phyloP scores from a whole-genome alignment of 2,113 vertebrate species.

The Rhinopithecus roxellana region DNA sequence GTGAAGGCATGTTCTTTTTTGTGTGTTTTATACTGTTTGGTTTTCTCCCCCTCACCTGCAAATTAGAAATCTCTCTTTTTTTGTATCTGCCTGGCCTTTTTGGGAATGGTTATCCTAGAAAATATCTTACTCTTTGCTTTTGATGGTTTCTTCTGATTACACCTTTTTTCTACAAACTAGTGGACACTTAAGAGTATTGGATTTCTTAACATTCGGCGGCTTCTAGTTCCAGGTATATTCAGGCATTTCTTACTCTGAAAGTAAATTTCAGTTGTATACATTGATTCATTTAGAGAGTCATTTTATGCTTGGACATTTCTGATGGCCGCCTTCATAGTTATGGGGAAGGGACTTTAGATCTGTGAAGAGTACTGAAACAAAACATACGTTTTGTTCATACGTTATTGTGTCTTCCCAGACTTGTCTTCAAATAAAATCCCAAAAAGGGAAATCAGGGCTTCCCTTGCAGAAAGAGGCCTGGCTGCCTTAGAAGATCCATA shows the following conservation, averaged over 20 bases:
- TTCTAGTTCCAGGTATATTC: not conserved
- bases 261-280: not conserved
- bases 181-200: not conserved
- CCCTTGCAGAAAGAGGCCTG: not conserved
- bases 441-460: not conserved
- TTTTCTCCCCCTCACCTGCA: not conserved
- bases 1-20: not conserved
- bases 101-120: not conserved
- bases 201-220: not conserved
- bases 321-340: not conserved
- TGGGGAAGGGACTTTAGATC: not conserved
- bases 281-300: not conserved
- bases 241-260: not conserved
- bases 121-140: not conserved
- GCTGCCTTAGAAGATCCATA: not conserved
- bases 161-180: not conserved
- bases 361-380: not conserved
- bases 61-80: too few relatives aligned
- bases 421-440: conserved; percentile 12
- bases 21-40: not conserved
- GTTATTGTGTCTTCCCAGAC: not conserved
- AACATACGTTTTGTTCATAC: not conserved
- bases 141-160: conserved; percentile 18
- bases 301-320: not conserved
- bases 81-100: not conserved